These are phyloP conservation scores for Piezodorus guildinii DNA, from an alignment of 1,140 invertebrate species.

Conservation along the genomic window DNA sequence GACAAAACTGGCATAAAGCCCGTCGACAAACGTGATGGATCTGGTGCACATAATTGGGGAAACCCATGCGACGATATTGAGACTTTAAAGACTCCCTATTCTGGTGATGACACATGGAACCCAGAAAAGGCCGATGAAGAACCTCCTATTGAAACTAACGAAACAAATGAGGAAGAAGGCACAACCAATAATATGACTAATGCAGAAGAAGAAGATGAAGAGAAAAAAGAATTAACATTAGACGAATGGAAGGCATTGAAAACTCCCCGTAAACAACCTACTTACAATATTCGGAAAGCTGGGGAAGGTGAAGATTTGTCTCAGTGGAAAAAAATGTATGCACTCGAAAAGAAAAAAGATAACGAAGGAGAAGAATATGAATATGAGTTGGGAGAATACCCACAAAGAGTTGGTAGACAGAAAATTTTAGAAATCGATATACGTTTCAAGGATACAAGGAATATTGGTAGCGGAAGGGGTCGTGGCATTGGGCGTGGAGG, in stretches of 20 bases:
- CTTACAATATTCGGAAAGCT: constrained; percentile 79
- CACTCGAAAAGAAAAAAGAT: constrained; percentile 65
- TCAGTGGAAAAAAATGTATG: constrained; percentile 85
- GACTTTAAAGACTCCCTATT: neutral
- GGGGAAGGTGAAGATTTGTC: constrained; percentile 81
- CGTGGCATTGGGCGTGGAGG: constrained; percentile 32
- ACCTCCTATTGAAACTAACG: constrained; percentile 34
- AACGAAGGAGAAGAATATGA: constrained; percentile 16
- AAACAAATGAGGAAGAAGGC: neutral
- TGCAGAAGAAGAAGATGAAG: constrained; percentile 38
- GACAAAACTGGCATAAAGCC: constrained; percentile 90
- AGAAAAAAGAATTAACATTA: constrained; percentile 42
- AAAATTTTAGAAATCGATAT: constrained; percentile 81
- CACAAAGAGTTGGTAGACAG: constrained; percentile 32
- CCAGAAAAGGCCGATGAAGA: constrained; percentile 25
- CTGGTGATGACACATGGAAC: neutral
- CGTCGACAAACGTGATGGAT: constrained; percentile 85
- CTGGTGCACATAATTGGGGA: constrained; percentile 90
- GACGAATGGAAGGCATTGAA: constrained; percentile 80
- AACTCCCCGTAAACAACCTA: constrained; percentile 54
- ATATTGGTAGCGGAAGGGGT: constrained; percentile 33
- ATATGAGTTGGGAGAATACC: constrained; percentile 11
- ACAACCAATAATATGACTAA: neutral
- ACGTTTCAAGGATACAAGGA: constrained; percentile 63
- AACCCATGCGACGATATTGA: neutral